Evolutionary conservation across 2,797 vertebrate species (phyloP).

Genomic region (Girardinus metallicus): DNA sequence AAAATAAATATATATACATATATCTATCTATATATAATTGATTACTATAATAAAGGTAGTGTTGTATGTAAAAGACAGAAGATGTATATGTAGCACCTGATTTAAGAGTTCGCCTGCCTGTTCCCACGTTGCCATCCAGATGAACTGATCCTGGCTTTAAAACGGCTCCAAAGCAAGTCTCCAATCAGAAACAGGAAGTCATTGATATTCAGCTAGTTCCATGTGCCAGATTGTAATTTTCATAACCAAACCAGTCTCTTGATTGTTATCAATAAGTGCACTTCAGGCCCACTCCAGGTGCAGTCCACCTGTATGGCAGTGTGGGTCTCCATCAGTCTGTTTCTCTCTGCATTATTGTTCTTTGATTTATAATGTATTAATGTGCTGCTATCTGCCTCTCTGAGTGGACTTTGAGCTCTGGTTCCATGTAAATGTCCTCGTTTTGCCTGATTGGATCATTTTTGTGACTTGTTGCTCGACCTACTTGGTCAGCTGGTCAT

Average conservation of each 20-base stretch:
- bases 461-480: constrained; percentile 71
- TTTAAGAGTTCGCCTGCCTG: constrained; percentile 52
- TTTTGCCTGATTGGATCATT: constrained; percentile 63
- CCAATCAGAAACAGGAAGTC: background rate
- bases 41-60: constrained; percentile 54
- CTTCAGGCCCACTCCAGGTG: constrained; percentile 48
- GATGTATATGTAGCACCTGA: constrained; percentile 75
- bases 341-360: constrained; percentile 34
- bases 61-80: constrained; percentile 57
- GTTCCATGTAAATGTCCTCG: constrained; percentile 63
- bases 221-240: constrained; percentile 2
- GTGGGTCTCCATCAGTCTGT: constrained; percentile 30
- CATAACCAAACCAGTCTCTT: constrained; percentile 18
- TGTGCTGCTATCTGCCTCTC: constrained; percentile 70
- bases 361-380: constrained; percentile 58
- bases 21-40: constrained; percentile 35
- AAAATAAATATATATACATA: constrained; percentile 13
- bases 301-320: constrained; percentile 70
- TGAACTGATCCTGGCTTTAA: constrained; percentile 39
- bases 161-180: background rate
- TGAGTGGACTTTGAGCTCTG: constrained; percentile 38
- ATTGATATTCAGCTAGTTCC: background rate
- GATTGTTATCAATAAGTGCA: constrained; percentile 72
- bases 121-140: constrained; percentile 62
- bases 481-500: background rate